phyloP scores from a whole-genome alignment of 2,888 invertebrate genomes.

The Steinernema scapterisci region DNA sequence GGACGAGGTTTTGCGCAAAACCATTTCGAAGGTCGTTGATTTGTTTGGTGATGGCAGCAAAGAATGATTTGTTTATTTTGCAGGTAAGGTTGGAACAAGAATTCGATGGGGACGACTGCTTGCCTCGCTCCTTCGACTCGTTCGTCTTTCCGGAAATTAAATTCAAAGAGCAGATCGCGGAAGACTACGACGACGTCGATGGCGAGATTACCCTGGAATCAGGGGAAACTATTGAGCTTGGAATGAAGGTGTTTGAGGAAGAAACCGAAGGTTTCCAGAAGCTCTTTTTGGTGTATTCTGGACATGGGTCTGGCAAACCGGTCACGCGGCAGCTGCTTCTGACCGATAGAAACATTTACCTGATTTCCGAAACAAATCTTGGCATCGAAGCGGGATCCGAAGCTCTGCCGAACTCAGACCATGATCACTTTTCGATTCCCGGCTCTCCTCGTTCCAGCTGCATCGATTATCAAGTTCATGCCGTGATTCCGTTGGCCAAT shows the following conservation, averaged over 20 bases:
- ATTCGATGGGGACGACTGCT: slow-evolving; percentile 15
- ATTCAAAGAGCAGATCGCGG: background rate
- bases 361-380: slow-evolving; percentile 28
- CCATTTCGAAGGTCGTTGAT: slow-evolving; percentile 4
- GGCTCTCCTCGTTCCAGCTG: background rate
- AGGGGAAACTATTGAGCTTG: slow-evolving; percentile 55
- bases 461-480: slow-evolving; percentile 34
- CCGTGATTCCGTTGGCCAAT: slow-evolving; percentile 24
- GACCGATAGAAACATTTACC: slow-evolving; percentile 38
- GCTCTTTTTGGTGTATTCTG: slow-evolving; percentile 40
- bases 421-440: background rate
- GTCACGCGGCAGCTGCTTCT: slow-evolving; percentile 36
- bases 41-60: background rate
- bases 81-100: slow-evolving; percentile 12
- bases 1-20: slow-evolving; percentile 16
- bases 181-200: slow-evolving; percentile 17
- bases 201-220: slow-evolving; percentile 48
- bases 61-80: background rate
- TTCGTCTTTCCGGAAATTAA: slow-evolving; percentile 23
- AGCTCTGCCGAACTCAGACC: background rate
- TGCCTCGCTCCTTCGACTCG: slow-evolving; percentile 12
- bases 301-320: slow-evolving; percentile 40
- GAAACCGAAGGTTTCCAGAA: slow-evolving; percentile 42
- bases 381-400: slow-evolving; percentile 16
- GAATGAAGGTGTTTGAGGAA: slow-evolving; percentile 53